Percentiles rank a stretch among this genome's conserved stretches.
Evolutionary conservation across 2,888 invertebrate species (phyloP).

Genomic region (Nephrotoma appendiculata): DNA sequence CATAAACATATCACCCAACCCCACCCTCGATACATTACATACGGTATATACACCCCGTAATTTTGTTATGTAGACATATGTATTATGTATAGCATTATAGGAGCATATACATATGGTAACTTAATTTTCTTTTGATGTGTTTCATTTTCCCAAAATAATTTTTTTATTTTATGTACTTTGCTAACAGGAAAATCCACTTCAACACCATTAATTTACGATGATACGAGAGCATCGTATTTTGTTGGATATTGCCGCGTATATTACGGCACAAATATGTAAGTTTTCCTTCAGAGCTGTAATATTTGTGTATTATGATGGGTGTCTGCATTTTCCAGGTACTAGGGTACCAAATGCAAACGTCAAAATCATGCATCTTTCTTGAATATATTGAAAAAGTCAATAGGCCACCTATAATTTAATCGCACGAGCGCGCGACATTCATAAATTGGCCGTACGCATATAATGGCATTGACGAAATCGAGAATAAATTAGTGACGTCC

Average conservation of each 20-base stretch:
- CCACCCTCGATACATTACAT: neutral
- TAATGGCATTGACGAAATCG: too few species aligned
- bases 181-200: neutral
- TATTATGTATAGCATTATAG: too few species aligned
- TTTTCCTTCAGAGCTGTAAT: neutral
- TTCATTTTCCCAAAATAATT: neutral
- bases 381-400: too few species aligned
- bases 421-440: too few species aligned
- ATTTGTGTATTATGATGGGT: neutral
- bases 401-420: too few species aligned
- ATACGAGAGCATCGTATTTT: neutral
- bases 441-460: too few species aligned
- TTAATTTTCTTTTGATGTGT: neutral
- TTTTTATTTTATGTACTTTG: neutral
- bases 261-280: neutral
- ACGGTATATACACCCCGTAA: neutral
- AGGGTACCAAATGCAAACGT: too few species aligned
- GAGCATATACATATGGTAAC: neutral
- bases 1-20: neutral
- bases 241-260: neutral
- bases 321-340: neutral
- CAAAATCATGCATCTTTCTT: too few species aligned
- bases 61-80: neutral
- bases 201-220: neutral
- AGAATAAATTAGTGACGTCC: too few species aligned